Evolutionary conservation across 2,888 invertebrate species (phyloP).

Genomic region (Trachelus troglodyta): DNA sequence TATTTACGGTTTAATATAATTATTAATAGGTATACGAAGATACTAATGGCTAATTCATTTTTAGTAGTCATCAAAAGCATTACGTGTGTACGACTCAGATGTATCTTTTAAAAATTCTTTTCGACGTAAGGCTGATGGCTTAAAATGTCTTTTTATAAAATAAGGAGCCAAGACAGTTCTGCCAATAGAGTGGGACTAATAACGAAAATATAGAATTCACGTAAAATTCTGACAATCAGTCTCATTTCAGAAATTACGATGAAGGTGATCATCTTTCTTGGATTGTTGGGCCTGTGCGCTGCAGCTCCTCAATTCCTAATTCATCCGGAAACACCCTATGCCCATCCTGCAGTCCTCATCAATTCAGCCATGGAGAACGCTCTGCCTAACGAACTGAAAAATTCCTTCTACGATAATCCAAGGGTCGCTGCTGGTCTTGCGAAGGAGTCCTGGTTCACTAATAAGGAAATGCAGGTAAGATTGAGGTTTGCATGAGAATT

Average conservation of each 20-base stretch:
- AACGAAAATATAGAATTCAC: background rate
- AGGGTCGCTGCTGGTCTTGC: slow-evolving; percentile 79
- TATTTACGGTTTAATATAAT: background rate
- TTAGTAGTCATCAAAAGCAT: background rate
- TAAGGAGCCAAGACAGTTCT: too few relatives aligned
- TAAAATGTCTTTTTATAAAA: background rate
- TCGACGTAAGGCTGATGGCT: background rate
- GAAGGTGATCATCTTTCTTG: slow-evolving; percentile 33
- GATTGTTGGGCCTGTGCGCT: slow-evolving; percentile 32
- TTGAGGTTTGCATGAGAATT: background rate
- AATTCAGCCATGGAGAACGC: slow-evolving; percentile 79
- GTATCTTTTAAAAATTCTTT: background rate
- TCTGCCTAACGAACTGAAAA: slow-evolving; percentile 76
- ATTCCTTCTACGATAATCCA: slow-evolving; percentile 83
- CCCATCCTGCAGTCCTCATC: slow-evolving; percentile 79
- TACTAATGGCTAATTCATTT: background rate
- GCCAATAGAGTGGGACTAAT: background rate
- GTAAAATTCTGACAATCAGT: background rate
- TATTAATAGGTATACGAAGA: background rate
- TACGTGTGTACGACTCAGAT: background rate
- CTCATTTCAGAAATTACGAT: background rate
- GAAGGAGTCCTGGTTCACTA: slow-evolving; percentile 81
- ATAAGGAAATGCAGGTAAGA: slow-evolving; percentile 77
- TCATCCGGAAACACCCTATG: slow-evolving; percentile 45
- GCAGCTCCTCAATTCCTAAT: slow-evolving; percentile 50